Evolutionary conservation across 2,888 invertebrate species (phyloP), one percentile per base, ranked within the genome.

Genomic region (Heliconius sara): DNA sequence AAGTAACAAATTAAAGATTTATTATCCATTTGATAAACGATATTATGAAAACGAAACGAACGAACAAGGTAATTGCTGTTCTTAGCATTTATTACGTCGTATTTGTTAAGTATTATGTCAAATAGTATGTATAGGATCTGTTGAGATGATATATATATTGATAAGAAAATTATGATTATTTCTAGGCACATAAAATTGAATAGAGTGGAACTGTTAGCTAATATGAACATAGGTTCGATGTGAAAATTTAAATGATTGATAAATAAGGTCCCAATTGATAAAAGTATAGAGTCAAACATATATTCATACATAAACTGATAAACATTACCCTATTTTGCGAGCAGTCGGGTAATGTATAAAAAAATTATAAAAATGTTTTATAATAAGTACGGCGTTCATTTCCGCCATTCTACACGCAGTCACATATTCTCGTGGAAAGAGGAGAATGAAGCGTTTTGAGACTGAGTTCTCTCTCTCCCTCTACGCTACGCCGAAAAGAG

Each of bases 91-190:
- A 70, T 70, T 70, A 70, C 70, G 25, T 47, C 16, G 43, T 70
- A 70, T 47, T 70, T 70, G 43, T 43, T 70, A 43, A 70, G 70
- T 70, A 47, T 70, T 43, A 47, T 47, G 19, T 70, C 25, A 25
- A 25, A 70, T 16, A 70, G 16, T 19, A 4, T 43, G 9, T 25
- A 19, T 43, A 25, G 25, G 43, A 43, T 43, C 34, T 68, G n/a
- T 68, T 39, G 22, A 65, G 27, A 65, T 65, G n/a, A 68, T n/a
- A 25, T 13, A 43, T 12, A 1, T 34, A 68, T 3, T 68, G 39
- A 68, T 39, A 68, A n/a, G 12, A 7, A 67, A 19, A 30, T 30
- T 9, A 67, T 34, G n/a, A 39, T 67, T n/a, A 27, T 27, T 63
- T 63, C 1, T 12, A 63, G 1, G 10, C 0, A 10, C 4, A 9